Conservation (phyloP, 2,888 invertebrate genomes). For the Anorthoa munda region DNA sequence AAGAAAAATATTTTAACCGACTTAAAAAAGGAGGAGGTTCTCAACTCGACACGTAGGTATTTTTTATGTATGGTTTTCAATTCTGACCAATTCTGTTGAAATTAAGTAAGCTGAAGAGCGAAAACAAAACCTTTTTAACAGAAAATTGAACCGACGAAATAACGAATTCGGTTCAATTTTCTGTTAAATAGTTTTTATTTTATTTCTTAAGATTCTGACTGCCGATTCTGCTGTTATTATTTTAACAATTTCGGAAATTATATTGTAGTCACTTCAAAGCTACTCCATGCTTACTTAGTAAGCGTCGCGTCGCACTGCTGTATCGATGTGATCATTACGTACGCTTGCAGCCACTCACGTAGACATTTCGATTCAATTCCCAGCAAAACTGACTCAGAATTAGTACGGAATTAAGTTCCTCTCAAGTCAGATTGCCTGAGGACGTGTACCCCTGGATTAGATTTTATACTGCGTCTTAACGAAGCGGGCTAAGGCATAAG, state of each 20-base stretch:
- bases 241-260: constrained; percentile 2
- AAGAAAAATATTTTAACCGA: no score
- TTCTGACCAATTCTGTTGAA: no score
- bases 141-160: no score
- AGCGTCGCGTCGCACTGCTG: not conserved
- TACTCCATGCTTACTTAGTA: not conserved
- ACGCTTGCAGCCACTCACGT: constrained; percentile 47
- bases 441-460: constrained; percentile 77
- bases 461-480: constrained; percentile 79
- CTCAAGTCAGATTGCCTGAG: constrained; percentile 77
- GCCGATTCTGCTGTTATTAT: not conserved
- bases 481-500: constrained; percentile 53
- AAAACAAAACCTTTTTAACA: no score
- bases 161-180: no score
- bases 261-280: not conserved
- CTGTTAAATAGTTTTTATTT: no score
- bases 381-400: constrained; percentile 76
- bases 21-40: no score
- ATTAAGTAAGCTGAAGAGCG: no score
- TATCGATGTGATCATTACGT: constrained; percentile 46
- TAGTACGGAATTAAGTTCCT: constrained; percentile 81
- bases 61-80: no score
- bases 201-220: not conserved
- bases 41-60: no score
- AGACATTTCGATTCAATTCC: constrained; percentile 74